A percentile compares a stretch with the other conserved stretches of the same genome.
Evolutionary conservation across 1,140 invertebrate species (phyloP).

Genomic region (Tetranychus urticae): DNA sequence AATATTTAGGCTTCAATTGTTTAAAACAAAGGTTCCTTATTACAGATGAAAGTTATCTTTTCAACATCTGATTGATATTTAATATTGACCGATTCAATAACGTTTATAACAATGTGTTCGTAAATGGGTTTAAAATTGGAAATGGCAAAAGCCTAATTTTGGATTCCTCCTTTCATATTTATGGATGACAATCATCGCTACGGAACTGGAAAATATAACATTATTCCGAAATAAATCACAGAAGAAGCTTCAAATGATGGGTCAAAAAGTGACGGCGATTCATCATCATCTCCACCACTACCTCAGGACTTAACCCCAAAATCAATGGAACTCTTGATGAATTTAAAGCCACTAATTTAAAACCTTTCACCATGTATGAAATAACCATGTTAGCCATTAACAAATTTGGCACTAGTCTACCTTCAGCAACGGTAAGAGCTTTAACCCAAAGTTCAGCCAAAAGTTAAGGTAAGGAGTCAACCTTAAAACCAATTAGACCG

Average conservation of each 20-base stretch:
- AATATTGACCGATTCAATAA: too few relatives aligned
- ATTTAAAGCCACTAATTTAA: constrained; percentile 30
- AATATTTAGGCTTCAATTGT: too few relatives aligned
- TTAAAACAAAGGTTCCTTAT: too few relatives aligned
- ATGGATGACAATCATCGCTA: too few relatives aligned
- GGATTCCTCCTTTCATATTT: too few relatives aligned
- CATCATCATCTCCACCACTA: not conserved
- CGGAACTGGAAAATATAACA: too few relatives aligned
- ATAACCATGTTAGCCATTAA: constrained; percentile 42
- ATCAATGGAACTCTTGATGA: constrained; percentile 35
- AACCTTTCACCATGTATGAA: constrained; percentile 42
- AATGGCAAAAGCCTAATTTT: too few relatives aligned
- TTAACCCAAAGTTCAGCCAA: constrained; percentile 25
- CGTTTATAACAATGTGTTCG: too few relatives aligned
- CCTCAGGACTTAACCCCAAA: too few relatives aligned
- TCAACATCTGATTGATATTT: too few relatives aligned
- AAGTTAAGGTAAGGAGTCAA: not conserved
- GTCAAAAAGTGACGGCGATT: not conserved
- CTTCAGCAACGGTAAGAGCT: constrained; percentile 37
- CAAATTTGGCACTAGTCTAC: constrained; percentile 42
- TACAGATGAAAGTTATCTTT: too few relatives aligned
- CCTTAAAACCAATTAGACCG: not conserved
- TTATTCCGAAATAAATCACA: not conserved
- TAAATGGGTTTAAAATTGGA: too few relatives aligned
- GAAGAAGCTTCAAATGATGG: not conserved